Percentiles rank a stretch among this genome's conserved stretches.
These are phyloP conservation scores for Danio rerio DNA, from an alignment of 2,113 vertebrate genomes.

Conservation along the genomic window DNA sequence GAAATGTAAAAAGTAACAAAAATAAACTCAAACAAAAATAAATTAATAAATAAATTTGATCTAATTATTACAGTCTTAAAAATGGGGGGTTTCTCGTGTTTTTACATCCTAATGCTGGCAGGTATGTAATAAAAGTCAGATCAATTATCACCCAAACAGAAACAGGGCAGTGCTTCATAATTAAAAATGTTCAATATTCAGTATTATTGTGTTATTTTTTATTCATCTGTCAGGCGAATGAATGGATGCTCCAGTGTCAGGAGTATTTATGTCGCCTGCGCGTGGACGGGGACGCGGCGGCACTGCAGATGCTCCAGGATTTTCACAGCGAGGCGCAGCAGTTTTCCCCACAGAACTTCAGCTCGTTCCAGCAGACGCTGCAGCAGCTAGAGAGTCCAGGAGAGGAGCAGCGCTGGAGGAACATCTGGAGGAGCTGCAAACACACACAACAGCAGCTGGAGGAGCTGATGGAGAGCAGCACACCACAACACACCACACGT, in stretches of 20 bases:
- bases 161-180: not conserved
- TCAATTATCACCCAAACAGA: not conserved
- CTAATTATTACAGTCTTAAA: too few species aligned
- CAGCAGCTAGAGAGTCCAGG: slow-evolving; percentile 69
- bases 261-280: slow-evolving; percentile 72
- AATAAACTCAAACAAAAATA: too few species aligned
- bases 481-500: too few species aligned
- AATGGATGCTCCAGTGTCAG: slow-evolving; percentile 75
- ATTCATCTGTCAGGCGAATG: slow-evolving; percentile 75
- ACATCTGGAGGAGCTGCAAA: slow-evolving; percentile 76
- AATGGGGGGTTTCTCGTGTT: too few species aligned
- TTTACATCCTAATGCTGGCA: too few species aligned
- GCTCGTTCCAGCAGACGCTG: slow-evolving; percentile 71
- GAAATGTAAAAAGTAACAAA: too few species aligned
- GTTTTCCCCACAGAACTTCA: slow-evolving; percentile 79
- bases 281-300: slow-evolving; percentile 60
- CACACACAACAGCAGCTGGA: slow-evolving; percentile 73
- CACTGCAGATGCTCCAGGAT: slow-evolving; percentile 71
- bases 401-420: slow-evolving; percentile 74
- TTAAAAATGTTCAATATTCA: not conserved
- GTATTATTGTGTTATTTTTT: not conserved
- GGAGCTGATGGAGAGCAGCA: slow-evolving; percentile 51
- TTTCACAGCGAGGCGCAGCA: slow-evolving; percentile 75
- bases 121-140: not conserved
- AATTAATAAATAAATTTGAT: too few species aligned